These are phyloP conservation scores for Pegea sp. DNA, from an alignment of 23 tunicate genomes.

Conservation along the genomic window DNA sequence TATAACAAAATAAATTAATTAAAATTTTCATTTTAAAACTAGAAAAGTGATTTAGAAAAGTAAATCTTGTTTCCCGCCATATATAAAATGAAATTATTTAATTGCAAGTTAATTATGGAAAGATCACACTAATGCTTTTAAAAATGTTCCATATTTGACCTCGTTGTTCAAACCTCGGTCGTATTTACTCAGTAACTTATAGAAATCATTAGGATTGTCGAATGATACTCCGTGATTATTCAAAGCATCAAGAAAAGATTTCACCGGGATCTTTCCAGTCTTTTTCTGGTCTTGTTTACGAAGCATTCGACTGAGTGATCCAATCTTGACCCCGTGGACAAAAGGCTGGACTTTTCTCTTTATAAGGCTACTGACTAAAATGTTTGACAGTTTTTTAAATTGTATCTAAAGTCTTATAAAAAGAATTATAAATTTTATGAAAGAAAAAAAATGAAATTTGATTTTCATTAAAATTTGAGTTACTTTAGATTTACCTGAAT, in stretches of 20 bases:
- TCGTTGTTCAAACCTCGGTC: slow-evolving; percentile 49
- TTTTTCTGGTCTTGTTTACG: slow-evolving; percentile 27
- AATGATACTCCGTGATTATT: slow-evolving; percentile 41
- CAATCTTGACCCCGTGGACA: slow-evolving; percentile 30
- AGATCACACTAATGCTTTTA: slow-evolving; percentile 26
- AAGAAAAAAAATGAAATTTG: no score
- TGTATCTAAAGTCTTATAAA: no score
- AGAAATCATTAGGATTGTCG: slow-evolving; percentile 55
- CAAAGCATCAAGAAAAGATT: slow-evolving; percentile 28
- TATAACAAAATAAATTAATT: no score
- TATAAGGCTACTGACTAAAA: slow-evolving; percentile 6
- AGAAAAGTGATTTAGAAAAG: no score
- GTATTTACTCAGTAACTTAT: slow-evolving; percentile 50
- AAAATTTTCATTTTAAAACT: no score
- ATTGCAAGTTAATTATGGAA: no score
- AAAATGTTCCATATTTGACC: slow-evolving; percentile 62
- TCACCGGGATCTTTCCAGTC: slow-evolving; percentile 55
- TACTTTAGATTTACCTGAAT: no score
- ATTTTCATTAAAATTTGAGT: no score
- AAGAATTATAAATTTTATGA: no score
- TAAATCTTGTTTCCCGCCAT: slow-evolving; percentile 1
- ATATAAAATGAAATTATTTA: background rate
- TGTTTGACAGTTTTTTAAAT: no score
- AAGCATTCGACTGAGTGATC: slow-evolving; percentile 37
- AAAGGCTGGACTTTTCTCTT: slow-evolving; percentile 3